phyloP scores from a whole-genome alignment of 2,113 vertebrate species.

The Heterochromis multidens region DNA sequence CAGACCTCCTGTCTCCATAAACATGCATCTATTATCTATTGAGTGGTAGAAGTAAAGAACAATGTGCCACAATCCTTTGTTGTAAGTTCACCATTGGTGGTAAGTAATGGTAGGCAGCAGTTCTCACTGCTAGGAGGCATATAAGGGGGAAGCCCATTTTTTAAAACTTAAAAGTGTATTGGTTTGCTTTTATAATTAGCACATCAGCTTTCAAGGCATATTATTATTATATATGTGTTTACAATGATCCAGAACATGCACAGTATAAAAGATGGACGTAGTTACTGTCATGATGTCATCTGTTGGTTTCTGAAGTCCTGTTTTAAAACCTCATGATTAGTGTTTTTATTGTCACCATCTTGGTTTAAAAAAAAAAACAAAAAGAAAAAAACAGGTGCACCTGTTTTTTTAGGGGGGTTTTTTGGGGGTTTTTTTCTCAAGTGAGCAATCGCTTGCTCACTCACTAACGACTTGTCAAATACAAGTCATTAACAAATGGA shows the following conservation, averaged over 20 bases:
- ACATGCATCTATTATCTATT: neutral
- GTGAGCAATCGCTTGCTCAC: too few relatives aligned
- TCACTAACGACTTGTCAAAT: neutral
- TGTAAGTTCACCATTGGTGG: neutral
- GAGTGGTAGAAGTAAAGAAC: neutral
- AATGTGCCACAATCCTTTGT: neutral
- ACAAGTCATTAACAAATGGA: neutral
- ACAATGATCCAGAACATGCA: neutral
- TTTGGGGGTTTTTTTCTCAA: too few relatives aligned
- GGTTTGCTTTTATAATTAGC: neutral
- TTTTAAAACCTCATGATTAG: neutral
- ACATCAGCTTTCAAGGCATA: neutral
- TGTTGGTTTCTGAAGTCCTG: neutral
- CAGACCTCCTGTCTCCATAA: neutral
- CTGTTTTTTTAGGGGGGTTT: too few relatives aligned
- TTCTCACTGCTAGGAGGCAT: too few relatives aligned
- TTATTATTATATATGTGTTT: accelerated
- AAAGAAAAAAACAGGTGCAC: neutral
- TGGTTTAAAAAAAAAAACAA: neutral
- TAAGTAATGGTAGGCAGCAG: neutral
- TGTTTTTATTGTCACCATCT: neutral
- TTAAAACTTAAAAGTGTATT: neutral
- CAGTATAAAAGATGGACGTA: neutral
- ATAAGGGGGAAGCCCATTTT: neutral
- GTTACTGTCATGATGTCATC: neutral